Conservation (phyloP, 2,797 vertebrate genomes). For the Tokudaia muenninki region DNA sequence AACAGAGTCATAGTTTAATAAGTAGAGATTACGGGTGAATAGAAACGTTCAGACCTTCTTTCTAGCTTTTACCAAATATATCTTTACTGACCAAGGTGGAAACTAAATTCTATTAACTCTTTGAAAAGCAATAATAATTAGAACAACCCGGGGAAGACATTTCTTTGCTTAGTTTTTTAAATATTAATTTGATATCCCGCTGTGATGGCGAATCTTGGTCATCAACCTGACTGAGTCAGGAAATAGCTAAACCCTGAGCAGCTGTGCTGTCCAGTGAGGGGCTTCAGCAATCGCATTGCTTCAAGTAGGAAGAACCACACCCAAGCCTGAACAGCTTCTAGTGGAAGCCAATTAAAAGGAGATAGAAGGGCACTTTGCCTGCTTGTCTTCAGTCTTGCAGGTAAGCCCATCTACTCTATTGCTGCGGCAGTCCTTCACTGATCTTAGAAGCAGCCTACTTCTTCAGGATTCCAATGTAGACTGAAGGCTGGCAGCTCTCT, state of each 20-base stretch:
- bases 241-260: neutral
- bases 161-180: conserved; percentile 38
- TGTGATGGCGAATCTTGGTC: neutral
- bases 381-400: accelerated
- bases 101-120: neutral
- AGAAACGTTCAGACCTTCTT: conserved; percentile 8
- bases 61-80: conserved; percentile 47
- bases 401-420: neutral
- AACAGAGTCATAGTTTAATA: neutral
- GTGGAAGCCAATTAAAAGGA: neutral
- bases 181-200: neutral
- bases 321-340: neutral
- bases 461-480: neutral
- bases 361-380: neutral
- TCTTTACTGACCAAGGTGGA: conserved; percentile 10
- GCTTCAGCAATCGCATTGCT: neutral
- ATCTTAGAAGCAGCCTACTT: neutral
- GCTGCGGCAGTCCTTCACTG: neutral
- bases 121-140: conserved; percentile 7
- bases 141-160: neutral
- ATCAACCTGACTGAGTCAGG: neutral
- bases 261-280: neutral
- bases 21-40: neutral
- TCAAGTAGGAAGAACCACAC: neutral
- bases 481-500: neutral